Base-by-base conservation (phyloP, 2,888 invertebrate genomes). In the Microctonus hyperodae region DNA sequence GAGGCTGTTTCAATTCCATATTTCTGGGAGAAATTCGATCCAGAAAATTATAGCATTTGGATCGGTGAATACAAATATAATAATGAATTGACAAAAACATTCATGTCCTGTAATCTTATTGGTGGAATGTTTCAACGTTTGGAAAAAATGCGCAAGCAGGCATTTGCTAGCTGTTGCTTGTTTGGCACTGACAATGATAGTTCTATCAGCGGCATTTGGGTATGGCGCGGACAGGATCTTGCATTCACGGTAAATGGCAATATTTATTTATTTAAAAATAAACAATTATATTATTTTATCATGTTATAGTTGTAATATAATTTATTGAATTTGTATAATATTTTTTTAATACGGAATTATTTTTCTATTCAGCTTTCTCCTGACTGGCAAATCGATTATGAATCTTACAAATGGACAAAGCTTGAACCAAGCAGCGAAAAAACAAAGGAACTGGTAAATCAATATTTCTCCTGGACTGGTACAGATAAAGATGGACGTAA, bases 31-130 rank as follows among this genome's bases (percentile, higher is more conserved):
- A 95, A 98, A 85, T 98, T 99, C 82, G 99, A 99, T 85, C 88
- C 94, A 7, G 92, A 96, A 83, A 89, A 97, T 86, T 98, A 96
- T 85, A 97, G 97, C 70, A 96, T 99, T 85, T 99, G 99, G 99
- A 91, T 89, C 73, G 92, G 95, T 62, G 97, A 98, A 88, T 99
- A 99, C 89, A 97, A 97, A 86, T 98, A 95, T 86, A 92, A 93
- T 69, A 88, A 96, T 69, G 98, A 99, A 83, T 89, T 98, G 23
- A 88, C 92, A 72, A 93, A 95, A 85, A 83, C 93, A 53, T 98
- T 97, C 88, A 98, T 98, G 98, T 96, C 96, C 84, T 97, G 97
- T 86, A 99, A 99, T 87, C 90, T 99, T 67, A 97, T 99, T 83
- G 90, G 93, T 71, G 96, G 98, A 76, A 97, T 99, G 97, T 97